These are phyloP conservation scores for Stenchaetothrips biformis DNA, from an alignment of 2,888 invertebrate genomes.

Conservation along the genomic window DNA sequence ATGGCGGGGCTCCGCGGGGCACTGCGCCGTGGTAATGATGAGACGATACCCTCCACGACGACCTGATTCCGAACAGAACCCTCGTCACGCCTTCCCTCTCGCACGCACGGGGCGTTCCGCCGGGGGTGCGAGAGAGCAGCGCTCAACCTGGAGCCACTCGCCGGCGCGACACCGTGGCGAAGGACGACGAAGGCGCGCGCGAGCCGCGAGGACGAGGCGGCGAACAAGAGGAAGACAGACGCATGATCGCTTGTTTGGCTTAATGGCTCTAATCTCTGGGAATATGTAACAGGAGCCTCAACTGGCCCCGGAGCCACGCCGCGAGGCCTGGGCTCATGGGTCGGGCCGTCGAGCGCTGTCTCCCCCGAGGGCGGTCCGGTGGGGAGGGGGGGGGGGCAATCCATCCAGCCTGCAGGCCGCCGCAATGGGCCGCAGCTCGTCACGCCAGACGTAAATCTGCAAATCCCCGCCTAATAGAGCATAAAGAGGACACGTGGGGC, in stretches of 20 bases:
- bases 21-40: not conserved
- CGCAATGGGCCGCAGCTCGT: not conserved
- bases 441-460: slow-evolving; percentile 20
- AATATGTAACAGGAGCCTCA: not conserved
- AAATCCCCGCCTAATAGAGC: slow-evolving; percentile 23
- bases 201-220: no score
- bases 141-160: no score
- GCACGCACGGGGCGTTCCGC: no score
- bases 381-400: no score
- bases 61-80: no score
- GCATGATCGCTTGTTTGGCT: no score
- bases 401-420: not conserved
- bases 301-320: not conserved
- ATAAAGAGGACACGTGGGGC: not conserved
- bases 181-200: no score
- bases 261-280: not conserved
- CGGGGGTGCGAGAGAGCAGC: no score
- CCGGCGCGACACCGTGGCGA: no score
- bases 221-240: no score
- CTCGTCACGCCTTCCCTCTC: no score
- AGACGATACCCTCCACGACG: no score
- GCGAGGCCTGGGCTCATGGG: not conserved
- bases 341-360: not conserved
- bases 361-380: not conserved
- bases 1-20: not conserved